Base-by-base conservation (phyloP, 1,140 invertebrate genomes). In the Cryptotermes secundus region DNA sequence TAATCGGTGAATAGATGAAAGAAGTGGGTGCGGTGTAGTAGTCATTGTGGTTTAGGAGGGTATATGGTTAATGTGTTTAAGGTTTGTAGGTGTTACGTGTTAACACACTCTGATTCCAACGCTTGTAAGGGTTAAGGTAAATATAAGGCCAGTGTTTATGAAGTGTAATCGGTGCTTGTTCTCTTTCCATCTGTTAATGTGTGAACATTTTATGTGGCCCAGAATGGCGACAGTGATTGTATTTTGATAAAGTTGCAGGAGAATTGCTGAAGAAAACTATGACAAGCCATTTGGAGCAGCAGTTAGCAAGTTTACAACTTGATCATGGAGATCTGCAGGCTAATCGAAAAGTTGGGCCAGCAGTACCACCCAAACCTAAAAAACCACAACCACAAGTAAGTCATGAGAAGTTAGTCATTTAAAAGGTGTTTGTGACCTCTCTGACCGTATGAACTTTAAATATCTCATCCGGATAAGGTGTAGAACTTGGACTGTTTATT, bases 301-400 rank as follows among this genome's bases (percentile, higher is more conserved):
- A 91, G 88, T 89, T 92, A 84, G 89, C 90, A 82, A 89, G 86
- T 83, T 88, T 92, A 84, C 90, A 91, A 86, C 86, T 92, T 53
- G 89, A 86, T 83, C 87, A 88, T 84, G 87, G 87, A 83, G 87
- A 88, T 31, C 79, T 86, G 34, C 85, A 86, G 34, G 80, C 34
- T 1, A 79, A 53, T n/a, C 95, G 93, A 86, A 96, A 95, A 89
- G 89, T 95, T 84, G 94, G 93, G 85, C 95, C 95, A 83, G 94
- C 94, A 81, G 93, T 95, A 82, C 95, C 95, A 59, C 95, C 95
- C n/a, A 96, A 96, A 89, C 95, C 95, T 80, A 95, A 95, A 90
- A 93, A 93, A 87, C 81, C 42, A 26, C 59, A 72, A 14, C 59
- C 59, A 31, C 59, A 72, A 72, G 59, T 72, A 72, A 82, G 36